phyloP scores from a whole-genome alignment of 2,888 invertebrate species.

The Nomada goodeniana region DNA sequence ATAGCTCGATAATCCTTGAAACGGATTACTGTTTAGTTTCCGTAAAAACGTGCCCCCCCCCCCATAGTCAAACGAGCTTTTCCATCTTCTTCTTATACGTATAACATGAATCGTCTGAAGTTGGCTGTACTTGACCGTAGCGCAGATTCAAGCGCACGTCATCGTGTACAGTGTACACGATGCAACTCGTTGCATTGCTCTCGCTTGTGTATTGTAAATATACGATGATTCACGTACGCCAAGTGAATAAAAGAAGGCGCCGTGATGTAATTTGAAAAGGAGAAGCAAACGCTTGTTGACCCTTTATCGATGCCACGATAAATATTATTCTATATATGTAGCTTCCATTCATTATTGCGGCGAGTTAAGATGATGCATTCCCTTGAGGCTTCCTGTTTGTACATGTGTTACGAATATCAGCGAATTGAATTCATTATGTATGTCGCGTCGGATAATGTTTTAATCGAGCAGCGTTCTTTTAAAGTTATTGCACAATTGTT shows the following conservation, averaged over 20 bases:
- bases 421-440: background rate
- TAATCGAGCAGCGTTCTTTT: background rate
- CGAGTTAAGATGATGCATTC: background rate
- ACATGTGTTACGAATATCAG: no score
- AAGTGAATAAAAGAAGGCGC: background rate
- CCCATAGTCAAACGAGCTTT: conserved; percentile 13
- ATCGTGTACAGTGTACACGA: background rate
- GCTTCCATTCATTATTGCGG: background rate
- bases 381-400: no score
- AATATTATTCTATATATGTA: background rate
- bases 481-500: background rate
- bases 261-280: conserved; percentile 31
- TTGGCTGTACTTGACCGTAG: conserved; percentile 14
- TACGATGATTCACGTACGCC: background rate
- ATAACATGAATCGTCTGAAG: conserved; percentile 33
- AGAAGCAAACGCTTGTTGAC: background rate
- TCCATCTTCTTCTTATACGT: conserved; percentile 26
- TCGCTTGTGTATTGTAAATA: background rate
- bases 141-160: conserved; percentile 21
- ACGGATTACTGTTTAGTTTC: background rate
- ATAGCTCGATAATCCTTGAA: background rate
- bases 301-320: conserved; percentile 7
- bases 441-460: background rate
- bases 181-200: background rate
- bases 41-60: background rate